These are phyloP conservation scores for Platerodrilus igneus DNA, from an alignment of 2,888 invertebrate species.

Conservation along the genomic window DNA sequence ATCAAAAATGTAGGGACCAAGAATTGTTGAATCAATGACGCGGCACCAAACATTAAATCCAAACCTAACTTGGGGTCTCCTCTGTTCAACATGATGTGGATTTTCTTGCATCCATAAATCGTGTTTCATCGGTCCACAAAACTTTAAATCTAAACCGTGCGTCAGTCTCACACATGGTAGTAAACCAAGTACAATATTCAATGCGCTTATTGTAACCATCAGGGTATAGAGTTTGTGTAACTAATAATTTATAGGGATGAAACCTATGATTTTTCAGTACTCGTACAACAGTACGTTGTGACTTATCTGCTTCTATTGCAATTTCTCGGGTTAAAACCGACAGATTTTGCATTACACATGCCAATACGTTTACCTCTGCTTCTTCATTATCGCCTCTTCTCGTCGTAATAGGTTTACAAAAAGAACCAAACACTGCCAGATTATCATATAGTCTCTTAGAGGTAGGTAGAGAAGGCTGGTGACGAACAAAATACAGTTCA, in stretches of 20 bases:
- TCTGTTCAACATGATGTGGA: slow-evolving; percentile 1
- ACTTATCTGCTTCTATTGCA: neutral
- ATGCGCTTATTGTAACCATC: slow-evolving; percentile 9
- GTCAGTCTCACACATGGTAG: slow-evolving; percentile 8
- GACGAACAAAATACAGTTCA: no score
- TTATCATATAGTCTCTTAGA: no score
- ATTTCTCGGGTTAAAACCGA: slow-evolving; percentile 2
- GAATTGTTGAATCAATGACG: slow-evolving; percentile 7
- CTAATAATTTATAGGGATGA: no score
- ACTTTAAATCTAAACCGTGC: slow-evolving; percentile 6
- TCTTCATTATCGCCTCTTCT: no score
- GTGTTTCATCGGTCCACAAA: slow-evolving; percentile 9
- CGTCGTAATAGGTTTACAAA: no score
- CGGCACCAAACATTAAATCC: slow-evolving; percentile 1
- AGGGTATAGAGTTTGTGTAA: slow-evolving; percentile 9
- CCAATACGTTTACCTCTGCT: no score
- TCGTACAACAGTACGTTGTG: slow-evolving; percentile 9
- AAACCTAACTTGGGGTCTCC: slow-evolving; percentile 5
- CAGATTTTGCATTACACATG: neutral
- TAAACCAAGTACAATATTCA: slow-evolving; percentile 10
- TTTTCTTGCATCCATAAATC: slow-evolving; percentile 8
- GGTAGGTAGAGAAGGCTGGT: no score
- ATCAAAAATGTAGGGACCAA: slow-evolving; percentile 11
- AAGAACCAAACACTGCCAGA: no score
- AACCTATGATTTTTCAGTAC: slow-evolving; percentile 9